A percentile compares a stretch with the other conserved stretches of the same genome.
Conservation (phyloP, 2,113 vertebrate species). For the Eolophus roseicapilla region DNA sequence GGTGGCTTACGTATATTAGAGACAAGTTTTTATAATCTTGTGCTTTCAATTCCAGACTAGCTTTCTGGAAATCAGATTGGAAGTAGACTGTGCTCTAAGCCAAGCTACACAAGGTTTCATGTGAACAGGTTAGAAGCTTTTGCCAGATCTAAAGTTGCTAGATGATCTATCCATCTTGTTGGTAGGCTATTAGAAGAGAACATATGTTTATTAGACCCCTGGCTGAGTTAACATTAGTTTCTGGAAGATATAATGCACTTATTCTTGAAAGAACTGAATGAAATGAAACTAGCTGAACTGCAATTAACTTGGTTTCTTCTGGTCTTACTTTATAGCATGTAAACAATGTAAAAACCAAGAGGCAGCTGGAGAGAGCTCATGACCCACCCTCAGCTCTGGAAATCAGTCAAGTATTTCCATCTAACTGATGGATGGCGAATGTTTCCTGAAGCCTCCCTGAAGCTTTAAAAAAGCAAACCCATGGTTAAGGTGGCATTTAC, state of each 20-base stretch:
- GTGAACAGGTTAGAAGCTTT: neutral
- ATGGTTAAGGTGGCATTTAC: neutral
- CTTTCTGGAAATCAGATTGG: neutral
- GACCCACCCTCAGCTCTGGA: neutral
- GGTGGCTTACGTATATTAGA: constrained; percentile 5
- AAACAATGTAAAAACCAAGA: neutral
- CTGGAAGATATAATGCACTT: neutral
- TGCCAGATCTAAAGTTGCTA: neutral
- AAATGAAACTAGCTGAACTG: neutral
- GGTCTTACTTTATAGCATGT: neutral
- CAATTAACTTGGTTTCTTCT: constrained; percentile 26
- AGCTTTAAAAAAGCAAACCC: neutral
- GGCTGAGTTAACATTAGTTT: neutral
- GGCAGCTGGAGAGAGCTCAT: neutral
- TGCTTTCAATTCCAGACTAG: neutral
- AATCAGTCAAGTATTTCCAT: neutral
- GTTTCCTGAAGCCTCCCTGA: neutral
- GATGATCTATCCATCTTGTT: neutral
- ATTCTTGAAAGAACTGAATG: constrained; percentile 4
- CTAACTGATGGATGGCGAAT: neutral
- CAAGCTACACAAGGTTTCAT: neutral
- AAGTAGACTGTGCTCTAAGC: neutral
- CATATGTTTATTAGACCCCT: neutral
- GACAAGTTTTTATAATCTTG: neutral
- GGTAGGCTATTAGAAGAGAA: neutral